Conservation (phyloP, 2,797 vertebrate species). For the Premnoplex brunnescens region DNA sequence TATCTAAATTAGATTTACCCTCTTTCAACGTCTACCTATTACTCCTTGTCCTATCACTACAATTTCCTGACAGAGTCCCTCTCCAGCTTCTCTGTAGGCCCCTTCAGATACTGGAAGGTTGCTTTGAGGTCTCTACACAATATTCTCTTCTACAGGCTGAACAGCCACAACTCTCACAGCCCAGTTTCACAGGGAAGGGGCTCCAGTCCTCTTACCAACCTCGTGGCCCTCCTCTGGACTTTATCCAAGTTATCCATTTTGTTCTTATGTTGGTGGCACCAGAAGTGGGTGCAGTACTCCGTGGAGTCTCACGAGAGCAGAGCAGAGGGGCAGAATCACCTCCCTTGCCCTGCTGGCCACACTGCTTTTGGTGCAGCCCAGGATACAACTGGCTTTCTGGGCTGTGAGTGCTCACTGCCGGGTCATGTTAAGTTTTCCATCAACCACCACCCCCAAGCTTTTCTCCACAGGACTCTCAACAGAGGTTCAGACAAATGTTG, state of each 20-base stretch:
- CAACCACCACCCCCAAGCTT: not conserved
- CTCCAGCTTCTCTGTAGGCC: not conserved
- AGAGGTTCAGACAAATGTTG: not conserved
- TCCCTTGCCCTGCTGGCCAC: not conserved
- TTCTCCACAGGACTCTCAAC: not conserved
- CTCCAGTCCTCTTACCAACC: not conserved
- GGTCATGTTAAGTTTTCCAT: not conserved
- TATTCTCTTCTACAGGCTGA: not conserved
- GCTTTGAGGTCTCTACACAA: not conserved
- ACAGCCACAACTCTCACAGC: not conserved
- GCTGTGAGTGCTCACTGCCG: not conserved
- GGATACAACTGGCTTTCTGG: not conserved
- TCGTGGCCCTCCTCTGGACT: not conserved
- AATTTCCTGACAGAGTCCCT: not conserved
- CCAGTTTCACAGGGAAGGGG: not conserved
- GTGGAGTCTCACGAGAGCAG: not conserved
- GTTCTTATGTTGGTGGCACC: rapidly evolving
- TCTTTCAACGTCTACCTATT: not conserved
- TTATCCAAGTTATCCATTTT: not conserved
- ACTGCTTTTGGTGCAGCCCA: not conserved
- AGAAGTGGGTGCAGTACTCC: not conserved
- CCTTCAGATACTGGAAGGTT: not conserved
- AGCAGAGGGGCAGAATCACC: not conserved
- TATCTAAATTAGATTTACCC: not conserved
- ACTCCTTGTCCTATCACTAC: not conserved